Evolutionary conservation across 2,888 invertebrate species (phyloP), one percentile per base, ranked within the genome.

Genomic region (Helicoverpa assulta): DNA sequence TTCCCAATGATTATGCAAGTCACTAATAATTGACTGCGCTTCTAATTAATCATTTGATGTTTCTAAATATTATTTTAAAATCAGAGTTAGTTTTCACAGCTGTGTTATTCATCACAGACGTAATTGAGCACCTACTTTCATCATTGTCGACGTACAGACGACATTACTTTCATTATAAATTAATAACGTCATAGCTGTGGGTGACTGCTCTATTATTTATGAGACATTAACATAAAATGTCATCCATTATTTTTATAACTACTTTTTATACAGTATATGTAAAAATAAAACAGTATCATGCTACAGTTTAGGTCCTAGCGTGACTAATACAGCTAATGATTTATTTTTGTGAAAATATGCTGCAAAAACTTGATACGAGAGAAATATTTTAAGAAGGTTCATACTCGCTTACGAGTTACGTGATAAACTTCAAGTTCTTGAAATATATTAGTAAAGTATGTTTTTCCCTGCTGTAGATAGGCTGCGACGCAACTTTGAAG

Each of bases 121-220:
- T 66, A 54, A 65, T 71, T 60, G 19, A 26, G 53, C 26, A 62
- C 58, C 56, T 56, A 57, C 56, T 68, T 63, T 77, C 56, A 67
- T 75, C 65, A 82, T 26, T 59, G 21, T 50, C 37, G 18, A 70
- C 65, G 33, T 56, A 70, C 29, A 51, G 12, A 26, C 40, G 26
- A 55, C 51, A 63, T 67, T 73, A 66, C 43, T 54, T 56, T 26
- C 40, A 47, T 52, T 19, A 51, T 59, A 16, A 43, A 43, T 43
- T 43, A 16, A 43, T 54, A 63, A 67, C 63, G 73, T 70, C 79
- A 75, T 61, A 61, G n/a, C 51, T 60, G 19, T 64, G 21, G 40
- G 61, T 67, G 43, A 29, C 33, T 66, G 37, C 64, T 74, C 64
- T 75, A 73, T 73, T 68, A 80, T 73, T 71, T 75, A 75, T 40